Evolutionary conservation across 2,113 vertebrate genomes (phyloP).

Genomic region (Bubo scandiacus): DNA sequence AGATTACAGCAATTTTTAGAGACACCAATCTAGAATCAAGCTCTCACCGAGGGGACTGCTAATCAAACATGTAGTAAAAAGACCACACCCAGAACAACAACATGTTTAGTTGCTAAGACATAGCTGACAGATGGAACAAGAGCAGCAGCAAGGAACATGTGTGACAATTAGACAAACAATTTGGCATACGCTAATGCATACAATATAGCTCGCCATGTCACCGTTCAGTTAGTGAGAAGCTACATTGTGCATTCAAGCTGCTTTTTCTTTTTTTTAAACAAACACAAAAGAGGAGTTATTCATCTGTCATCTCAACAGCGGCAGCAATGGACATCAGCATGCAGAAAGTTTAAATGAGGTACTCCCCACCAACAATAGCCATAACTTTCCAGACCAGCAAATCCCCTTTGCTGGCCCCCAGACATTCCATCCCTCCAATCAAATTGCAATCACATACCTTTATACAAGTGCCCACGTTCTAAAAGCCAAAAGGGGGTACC

Average conservation of each 20-base stretch:
- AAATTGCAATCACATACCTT: constrained; percentile 78
- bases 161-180: constrained; percentile 1
- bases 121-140: constrained; percentile 18
- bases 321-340: background rate
- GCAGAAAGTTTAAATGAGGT: constrained; percentile 20
- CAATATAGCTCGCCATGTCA: constrained; percentile 12
- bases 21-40: background rate
- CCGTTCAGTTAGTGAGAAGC: constrained; percentile 41
- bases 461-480: constrained; percentile 84
- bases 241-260: constrained; percentile 21
- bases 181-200: background rate
- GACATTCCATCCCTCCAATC: background rate
- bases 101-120: constrained; percentile 4
- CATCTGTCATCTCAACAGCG: background rate
- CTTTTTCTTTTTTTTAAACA: background rate
- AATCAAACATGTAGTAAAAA: constrained; percentile 55
- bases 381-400: background rate
- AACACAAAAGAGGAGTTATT: constrained; percentile 48
- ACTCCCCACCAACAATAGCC: background rate
- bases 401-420: background rate
- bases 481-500: constrained; percentile 76
- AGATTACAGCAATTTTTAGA: background rate
- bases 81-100: background rate
- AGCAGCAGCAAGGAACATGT: background rate
- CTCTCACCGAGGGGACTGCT: background rate